phyloP scores from a whole-genome alignment of 1,140 invertebrate species.

The Mizuhopecten yessoensis region DNA sequence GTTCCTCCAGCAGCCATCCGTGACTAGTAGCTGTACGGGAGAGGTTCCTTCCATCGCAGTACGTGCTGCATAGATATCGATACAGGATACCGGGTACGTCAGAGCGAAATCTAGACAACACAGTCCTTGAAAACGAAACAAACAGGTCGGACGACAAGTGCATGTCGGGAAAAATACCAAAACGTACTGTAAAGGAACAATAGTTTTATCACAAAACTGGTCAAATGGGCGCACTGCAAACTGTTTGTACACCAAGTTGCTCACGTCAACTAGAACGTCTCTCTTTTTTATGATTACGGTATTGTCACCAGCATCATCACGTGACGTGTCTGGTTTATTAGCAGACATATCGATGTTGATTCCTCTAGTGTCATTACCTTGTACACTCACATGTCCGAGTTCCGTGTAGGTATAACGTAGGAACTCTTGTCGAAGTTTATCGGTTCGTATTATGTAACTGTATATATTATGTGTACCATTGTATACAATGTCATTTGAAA shows the following conservation, averaged over 20 bases:
- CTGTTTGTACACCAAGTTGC: neutral
- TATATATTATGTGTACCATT: neutral
- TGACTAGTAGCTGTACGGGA: neutral
- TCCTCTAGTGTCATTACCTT: neutral
- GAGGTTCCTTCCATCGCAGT: neutral
- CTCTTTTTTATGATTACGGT: neutral
- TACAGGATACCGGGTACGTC: constrained; percentile 42
- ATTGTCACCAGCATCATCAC: neutral
- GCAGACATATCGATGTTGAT: too few relatives aligned
- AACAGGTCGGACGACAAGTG: neutral
- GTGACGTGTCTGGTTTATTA: neutral
- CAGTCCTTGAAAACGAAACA: neutral
- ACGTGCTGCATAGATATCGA: neutral
- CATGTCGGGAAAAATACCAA: neutral
- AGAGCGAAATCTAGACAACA: constrained; percentile 42
- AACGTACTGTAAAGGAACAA: neutral
- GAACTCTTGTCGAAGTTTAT: neutral
- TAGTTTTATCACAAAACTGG: constrained; percentile 46
- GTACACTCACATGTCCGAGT: neutral
- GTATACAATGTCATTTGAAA: neutral
- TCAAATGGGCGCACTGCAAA: constrained; percentile 43
- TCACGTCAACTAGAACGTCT: neutral
- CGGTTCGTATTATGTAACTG: neutral
- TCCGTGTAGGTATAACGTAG: neutral
- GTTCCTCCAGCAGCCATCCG: neutral